A percentile compares a stretch with the other conserved stretches of the same genome.
Evolutionary conservation across 2,888 invertebrate species (phyloP).

Genomic region (Lamproptera curius): DNA sequence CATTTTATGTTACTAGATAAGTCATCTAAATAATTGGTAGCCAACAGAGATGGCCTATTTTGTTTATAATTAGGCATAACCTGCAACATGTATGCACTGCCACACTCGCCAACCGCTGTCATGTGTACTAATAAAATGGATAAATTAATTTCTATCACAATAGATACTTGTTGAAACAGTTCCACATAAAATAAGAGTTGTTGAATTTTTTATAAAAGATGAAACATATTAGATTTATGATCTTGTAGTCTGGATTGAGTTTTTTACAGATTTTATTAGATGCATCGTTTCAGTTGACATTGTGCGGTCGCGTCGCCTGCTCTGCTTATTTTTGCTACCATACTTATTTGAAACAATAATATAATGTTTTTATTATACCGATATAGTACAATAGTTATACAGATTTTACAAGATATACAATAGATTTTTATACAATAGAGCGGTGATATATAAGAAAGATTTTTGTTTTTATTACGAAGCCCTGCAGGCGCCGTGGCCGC

Average conservation of each 20-base stretch:
- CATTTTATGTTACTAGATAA: slow-evolving; percentile 43
- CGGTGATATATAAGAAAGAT: slow-evolving; percentile 60
- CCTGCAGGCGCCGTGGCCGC: slow-evolving; percentile 50
- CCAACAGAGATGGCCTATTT: slow-evolving; percentile 71
- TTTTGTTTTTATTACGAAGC: slow-evolving; percentile 53
- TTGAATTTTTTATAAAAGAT: slow-evolving; percentile 76
- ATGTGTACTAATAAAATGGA: slow-evolving; percentile 40
- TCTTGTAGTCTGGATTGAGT: slow-evolving; percentile 78
- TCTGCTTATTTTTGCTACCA: slow-evolving; percentile 70
- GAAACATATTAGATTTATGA: slow-evolving; percentile 73
- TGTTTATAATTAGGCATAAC: slow-evolving; percentile 42
- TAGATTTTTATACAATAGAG: slow-evolving; percentile 65
- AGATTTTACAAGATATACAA: slow-evolving; percentile 53
- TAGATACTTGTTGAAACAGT: slow-evolving; percentile 74
- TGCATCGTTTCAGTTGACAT: slow-evolving; percentile 46
- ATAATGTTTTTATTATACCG: slow-evolving; percentile 59
- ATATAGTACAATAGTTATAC: slow-evolving; percentile 59
- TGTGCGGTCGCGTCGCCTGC: slow-evolving; percentile 49
- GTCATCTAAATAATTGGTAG: slow-evolving; percentile 69
- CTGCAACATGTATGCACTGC: slow-evolving; percentile 56
- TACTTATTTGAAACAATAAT: slow-evolving; percentile 61
- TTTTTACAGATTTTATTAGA: slow-evolving; percentile 73
- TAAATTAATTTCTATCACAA: slow-evolving; percentile 61
- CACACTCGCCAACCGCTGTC: slow-evolving; percentile 75
- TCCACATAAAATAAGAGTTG: slow-evolving; percentile 76